A percentile compares a stretch with the other conserved stretches of the same genome.
Conservation (phyloP, 2,888 invertebrate genomes). For the Parasteatoda lunata region DNA sequence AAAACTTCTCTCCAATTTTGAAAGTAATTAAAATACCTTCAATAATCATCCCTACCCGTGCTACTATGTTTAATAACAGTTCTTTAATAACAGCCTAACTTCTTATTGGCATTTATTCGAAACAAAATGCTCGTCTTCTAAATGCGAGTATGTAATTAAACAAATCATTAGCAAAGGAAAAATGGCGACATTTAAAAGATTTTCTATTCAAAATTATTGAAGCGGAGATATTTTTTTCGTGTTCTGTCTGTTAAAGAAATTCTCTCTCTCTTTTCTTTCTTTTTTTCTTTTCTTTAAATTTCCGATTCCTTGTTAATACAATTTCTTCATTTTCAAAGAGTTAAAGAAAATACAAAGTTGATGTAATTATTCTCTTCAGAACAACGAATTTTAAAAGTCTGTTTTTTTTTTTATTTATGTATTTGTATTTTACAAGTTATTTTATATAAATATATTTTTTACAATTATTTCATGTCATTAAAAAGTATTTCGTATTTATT, state of each 20-base stretch:
- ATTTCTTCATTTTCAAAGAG: constrained; percentile 22
- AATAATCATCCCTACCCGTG: constrained; percentile 61
- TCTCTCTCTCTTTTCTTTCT: constrained; percentile 1
- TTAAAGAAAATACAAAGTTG: constrained; percentile 22
- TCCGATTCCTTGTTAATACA: constrained; percentile 35
- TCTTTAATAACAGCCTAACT: constrained; percentile 8
- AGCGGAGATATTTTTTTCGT: constrained; percentile 36
- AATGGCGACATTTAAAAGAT: constrained; percentile 59
- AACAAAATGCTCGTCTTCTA: constrained; percentile 57
- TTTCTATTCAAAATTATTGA: constrained; percentile 57
- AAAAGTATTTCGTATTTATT: no score
- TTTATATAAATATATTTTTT: no score
- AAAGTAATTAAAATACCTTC: constrained; percentile 65
- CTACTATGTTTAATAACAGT: constrained; percentile 62
- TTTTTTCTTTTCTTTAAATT: constrained; percentile 22
- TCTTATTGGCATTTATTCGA: constrained; percentile 66
- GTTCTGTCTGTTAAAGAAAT: background rate
- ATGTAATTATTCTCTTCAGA: constrained; percentile 60
- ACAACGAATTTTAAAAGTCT: constrained; percentile 41
- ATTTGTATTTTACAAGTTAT: no score
- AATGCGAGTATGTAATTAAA: constrained; percentile 62
- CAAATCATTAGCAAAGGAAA: constrained; percentile 64
- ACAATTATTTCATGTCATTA: no score
- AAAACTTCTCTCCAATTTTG: constrained; percentile 59
- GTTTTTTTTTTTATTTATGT: no score